Evolutionary conservation across 2,797 vertebrate species (phyloP), one percentile per base, ranked within the genome.

Genomic region (Onychomys arenicola): DNA sequence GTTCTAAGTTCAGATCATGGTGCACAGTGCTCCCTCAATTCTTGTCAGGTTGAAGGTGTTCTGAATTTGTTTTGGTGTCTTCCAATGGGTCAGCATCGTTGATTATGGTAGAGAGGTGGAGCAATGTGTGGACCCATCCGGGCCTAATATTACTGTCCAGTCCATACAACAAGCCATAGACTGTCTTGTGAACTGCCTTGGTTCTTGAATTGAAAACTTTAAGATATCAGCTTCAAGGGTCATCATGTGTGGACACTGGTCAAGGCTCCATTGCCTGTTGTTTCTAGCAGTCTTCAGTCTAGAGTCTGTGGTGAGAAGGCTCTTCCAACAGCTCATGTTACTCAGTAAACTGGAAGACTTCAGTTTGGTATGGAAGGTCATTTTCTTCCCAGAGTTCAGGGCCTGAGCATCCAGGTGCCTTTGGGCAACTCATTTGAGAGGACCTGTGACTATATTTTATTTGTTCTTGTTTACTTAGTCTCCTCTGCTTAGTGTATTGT

Each of bases 331-430:
- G 37, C 29, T 76, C 27, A 2, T 61, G 37, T 61, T 61, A 23
- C 11, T 76, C 55, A 76, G 13, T 55, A 73, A 88, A 32, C 49
- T 13, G 46, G 23, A 86, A 71, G 49, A 40, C 65, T 87, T 55
- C 14, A 71, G 9, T 73, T 57, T 73, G 49, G 14, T 40, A 32
- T 49, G 11, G 0, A 73, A 57, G 49, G 25, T 40, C n/a, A 77
- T 49, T 63, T 67, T 63, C 73, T 77, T 77, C 57, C 34, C 16
- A 8, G 29, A 49, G 17, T 4, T 46, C 40, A 87, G 5, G 27
- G 16, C 3, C 1, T 1, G 37, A 59, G 4, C 13, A 65, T 63
- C 6, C 0, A 0, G 4, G n/a, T 5, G 14, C 2, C 46, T 40
- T 8, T 12, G 1, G 14, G 76, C 16, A 23, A 34, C 63, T 49